phyloP scores from a whole-genome alignment of 1,140 invertebrate species.

The Caenorhabditis latens region DNA sequence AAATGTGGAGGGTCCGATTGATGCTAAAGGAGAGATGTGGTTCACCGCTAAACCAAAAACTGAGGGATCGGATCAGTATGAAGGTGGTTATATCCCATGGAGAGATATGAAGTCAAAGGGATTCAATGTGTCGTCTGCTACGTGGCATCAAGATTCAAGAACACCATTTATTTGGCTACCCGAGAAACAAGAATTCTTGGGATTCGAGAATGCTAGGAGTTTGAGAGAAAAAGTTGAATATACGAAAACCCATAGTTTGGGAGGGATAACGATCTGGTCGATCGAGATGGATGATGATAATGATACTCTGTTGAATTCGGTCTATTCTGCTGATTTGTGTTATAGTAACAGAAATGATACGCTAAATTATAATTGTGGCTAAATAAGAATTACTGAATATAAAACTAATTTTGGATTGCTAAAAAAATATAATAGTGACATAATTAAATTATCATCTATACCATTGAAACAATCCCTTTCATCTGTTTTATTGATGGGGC shows the following conservation, averaged over 20 bases:
- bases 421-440: too few relatives aligned
- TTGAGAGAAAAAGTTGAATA: neutral
- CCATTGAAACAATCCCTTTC: too few relatives aligned
- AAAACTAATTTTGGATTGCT: too few relatives aligned
- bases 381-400: too few relatives aligned
- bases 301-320: neutral
- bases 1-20: constrained; percentile 63
- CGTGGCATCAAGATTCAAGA: neutral
- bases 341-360: too few relatives aligned
- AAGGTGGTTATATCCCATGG: neutral
- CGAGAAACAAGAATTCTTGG: neutral
- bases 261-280: neutral
- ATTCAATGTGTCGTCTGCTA: neutral
- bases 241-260: neutral
- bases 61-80: neutral
- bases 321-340: neutral
- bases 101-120: neutral
- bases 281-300: neutral
- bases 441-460: too few relatives aligned
- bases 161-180: neutral
- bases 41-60: neutral
- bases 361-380: too few relatives aligned
- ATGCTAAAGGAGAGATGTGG: constrained; percentile 70
- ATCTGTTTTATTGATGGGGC: too few relatives aligned
- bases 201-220: neutral